Evolutionary conservation across 2,113 vertebrate species (phyloP).

Genomic region (Tetrax tetrax): DNA sequence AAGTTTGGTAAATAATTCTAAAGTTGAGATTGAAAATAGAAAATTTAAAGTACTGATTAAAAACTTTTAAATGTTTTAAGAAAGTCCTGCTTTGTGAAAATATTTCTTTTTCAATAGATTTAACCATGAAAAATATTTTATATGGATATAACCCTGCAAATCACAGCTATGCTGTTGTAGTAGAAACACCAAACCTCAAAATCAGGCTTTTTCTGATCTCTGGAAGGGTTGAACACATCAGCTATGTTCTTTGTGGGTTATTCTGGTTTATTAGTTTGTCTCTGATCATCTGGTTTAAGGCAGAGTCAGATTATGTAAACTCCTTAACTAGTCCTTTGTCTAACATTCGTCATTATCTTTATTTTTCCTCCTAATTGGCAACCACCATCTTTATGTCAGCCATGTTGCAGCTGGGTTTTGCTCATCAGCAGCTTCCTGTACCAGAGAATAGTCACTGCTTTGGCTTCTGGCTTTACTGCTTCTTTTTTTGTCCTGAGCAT

Average conservation of each 20-base stretch:
- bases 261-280: neutral
- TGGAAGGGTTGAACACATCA: neutral
- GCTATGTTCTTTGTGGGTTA: neutral
- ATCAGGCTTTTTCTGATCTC: neutral
- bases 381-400: neutral
- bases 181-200: neutral
- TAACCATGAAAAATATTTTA: neutral
- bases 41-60: neutral
- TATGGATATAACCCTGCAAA: neutral
- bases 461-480: neutral
- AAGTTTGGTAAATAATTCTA: neutral
- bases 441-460: neutral
- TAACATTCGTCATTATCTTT: neutral
- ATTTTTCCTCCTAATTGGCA: neutral
- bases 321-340: neutral
- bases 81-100: neutral
- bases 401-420: neutral
- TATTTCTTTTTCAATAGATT: neutral
- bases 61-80: neutral
- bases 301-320: neutral
- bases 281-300: neutral
- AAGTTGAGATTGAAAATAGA: neutral
- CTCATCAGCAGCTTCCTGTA: neutral
- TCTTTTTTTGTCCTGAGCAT: neutral
- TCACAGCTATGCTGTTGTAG: neutral